Base-by-base conservation (phyloP, 1,140 invertebrate genomes). In the Monochamus saltuarius region DNA sequence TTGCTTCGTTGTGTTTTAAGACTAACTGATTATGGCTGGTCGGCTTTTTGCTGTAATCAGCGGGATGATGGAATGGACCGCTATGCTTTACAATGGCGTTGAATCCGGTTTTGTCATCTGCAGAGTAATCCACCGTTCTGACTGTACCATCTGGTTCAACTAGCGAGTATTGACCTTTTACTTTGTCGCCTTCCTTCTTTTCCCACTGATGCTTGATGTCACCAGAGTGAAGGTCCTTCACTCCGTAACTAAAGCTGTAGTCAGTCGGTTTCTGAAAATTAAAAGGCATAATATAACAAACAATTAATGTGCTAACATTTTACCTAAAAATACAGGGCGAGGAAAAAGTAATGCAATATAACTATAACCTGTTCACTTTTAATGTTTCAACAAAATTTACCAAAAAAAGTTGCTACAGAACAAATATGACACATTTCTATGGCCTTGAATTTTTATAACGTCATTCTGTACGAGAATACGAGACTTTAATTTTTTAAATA, bases 191-290 rank as follows among this genome's bases (percentile, higher is more conserved):
- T 49, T 73, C 63, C 60, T 74, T 74, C 53, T 73, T 74, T 54
- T 75, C 73, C 73, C 75, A 76, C 66, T 76, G 75, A 29, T 71
- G 65, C 51, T 89, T 87, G 43, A 85, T 81, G 68, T 88, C 86
- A 61, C 89, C 86, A 19, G 85, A 90, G 74, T 86, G 83, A 37
- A 83, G 81, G 72, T 90, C 89, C 65, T 86, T 82, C 9, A 90
- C 86, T 10, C 84, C 85, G 70, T 90, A 90, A 67, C 85, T 87
- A 70, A 87, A 89, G 62, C 83, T 82, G 75, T 90, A 90, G 51
- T 72, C 71, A 36, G 64, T 59, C 10, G 64, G 61, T 67, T 67
- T 67, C 70, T 72, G 59, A 46, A 71, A 69, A 52, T 16, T 22
- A 49, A 47, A 11, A 22, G 8, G 19, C 11, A 0, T 16, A 47